Percentiles rank a stretch among this genome's conserved stretches.
phyloP scores from a whole-genome alignment of 2,113 vertebrate species.

The Dasypus novemcinctus region DNA sequence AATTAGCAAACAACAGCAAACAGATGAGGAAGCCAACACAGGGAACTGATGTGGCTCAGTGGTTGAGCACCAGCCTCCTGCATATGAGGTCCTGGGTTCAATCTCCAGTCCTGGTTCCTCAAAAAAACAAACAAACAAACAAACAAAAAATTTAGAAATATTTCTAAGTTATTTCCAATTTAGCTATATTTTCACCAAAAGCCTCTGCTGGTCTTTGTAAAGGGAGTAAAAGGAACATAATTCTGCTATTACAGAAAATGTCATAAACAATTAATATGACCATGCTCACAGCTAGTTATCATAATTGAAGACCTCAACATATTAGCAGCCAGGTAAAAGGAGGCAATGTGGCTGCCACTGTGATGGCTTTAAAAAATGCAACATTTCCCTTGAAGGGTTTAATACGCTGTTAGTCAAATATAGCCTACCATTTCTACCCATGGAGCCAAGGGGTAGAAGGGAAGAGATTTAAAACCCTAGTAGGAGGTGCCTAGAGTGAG shows the following conservation, averaged over 20 bases:
- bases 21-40: too few relatives aligned
- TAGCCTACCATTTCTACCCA: not conserved
- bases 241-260: not conserved
- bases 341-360: not conserved
- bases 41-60: too few relatives aligned
- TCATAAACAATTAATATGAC: not conserved
- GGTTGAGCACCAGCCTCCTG: too few relatives aligned
- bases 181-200: slow-evolving; percentile 7
- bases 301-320: not conserved
- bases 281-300: not conserved
- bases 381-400: not conserved
- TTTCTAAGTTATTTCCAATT: not conserved
- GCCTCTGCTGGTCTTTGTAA: not conserved
- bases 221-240: not conserved
- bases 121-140: too few relatives aligned
- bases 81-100: too few relatives aligned
- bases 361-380: not conserved
- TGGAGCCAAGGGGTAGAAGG: not conserved
- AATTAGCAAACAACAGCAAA: too few relatives aligned
- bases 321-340: not conserved
- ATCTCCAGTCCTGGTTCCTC: too few relatives aligned
- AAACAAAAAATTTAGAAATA: too few relatives aligned
- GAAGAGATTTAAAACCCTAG: not conserved
- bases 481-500: not conserved
- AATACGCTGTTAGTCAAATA: not conserved